Evolutionary conservation across 2,888 invertebrate species (phyloP), one percentile per base, ranked within the genome.

Genomic region (Tenthredo distinguenda): DNA sequence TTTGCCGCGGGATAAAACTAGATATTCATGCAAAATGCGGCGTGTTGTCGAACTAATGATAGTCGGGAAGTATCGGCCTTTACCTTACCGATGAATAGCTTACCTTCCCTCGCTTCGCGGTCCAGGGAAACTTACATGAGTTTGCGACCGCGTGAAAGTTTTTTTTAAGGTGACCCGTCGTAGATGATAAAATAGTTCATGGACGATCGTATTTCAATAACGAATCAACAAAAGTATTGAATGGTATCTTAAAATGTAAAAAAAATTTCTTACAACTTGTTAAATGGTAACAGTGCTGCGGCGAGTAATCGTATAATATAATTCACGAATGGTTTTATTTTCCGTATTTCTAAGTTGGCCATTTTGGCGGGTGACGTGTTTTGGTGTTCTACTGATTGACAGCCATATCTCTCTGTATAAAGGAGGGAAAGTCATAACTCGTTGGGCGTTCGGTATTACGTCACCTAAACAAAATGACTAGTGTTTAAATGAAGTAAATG

Each of bases 301-400:
- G 21, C 62, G 40, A 81, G 34, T 34, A 55, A n/a, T 50, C 31
- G 18, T 31, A 40, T 37, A 55, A 50, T n/a, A 18, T 31, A 81
- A 55, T 55, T 12, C n/a, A 50, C n/a, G 34, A 77, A 31, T 37
- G 55, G 37, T 18, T 55, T 55, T 18, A 62, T 37, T 21, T 55
- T 34, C 50, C 34, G 77, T 12, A 12, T 62, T 34, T 47, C 43
- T 34, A 40, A 40, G 87, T 87, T 90, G 85, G 89, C 89, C 90
- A 90, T 90, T 90, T 90, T 90, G 90, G 90, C 90, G 90, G 89
- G 90, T 90, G 90, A 90, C 89, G 90, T 90, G 88, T 88, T 89
- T 89, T 88, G 86, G 87, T 85, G 87, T 74, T 72, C 79, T 62
- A 71, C 86, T 86, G 40, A 85, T 87, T 87, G 88, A 88, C 88